Conservation (phyloP, 2,113 vertebrate genomes). For the Trachemys scripta region DNA sequence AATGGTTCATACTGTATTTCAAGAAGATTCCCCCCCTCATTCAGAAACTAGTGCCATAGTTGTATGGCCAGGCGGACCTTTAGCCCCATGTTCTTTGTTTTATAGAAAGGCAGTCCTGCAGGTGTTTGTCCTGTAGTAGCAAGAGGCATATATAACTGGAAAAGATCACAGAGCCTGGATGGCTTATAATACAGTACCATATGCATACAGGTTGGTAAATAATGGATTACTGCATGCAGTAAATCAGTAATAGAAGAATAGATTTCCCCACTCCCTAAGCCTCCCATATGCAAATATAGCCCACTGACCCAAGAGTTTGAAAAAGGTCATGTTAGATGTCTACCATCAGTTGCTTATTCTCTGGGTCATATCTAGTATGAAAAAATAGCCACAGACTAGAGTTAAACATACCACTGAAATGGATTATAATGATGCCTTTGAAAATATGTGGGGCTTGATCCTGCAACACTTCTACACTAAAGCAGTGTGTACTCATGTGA, state of each 20-base stretch:
- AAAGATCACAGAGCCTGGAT: background rate
- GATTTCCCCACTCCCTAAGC: background rate
- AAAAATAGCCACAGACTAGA: background rate
- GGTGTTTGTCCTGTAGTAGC: background rate
- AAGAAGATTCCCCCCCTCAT: background rate
- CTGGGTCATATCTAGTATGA: background rate
- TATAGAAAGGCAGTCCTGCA: background rate
- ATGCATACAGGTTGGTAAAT: background rate
- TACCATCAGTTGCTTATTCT: background rate
- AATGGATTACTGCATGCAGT: background rate
- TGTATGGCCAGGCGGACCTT: background rate
- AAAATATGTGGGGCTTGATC: background rate
- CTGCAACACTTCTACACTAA: background rate
- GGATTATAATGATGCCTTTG: background rate
- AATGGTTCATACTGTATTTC: background rate
- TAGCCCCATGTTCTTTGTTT: background rate
- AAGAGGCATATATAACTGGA: background rate
- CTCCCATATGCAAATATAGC: background rate
- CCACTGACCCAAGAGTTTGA: background rate
- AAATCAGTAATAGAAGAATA: background rate
- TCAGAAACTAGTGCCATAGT: background rate
- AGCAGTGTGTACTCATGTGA: background rate
- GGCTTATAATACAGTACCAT: background rate
- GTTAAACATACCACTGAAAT: background rate
- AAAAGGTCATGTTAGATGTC: background rate